These are phyloP conservation scores for Pseudocheirus occidentalis DNA, from an alignment of 2,797 vertebrate species.

Conservation along the genomic window DNA sequence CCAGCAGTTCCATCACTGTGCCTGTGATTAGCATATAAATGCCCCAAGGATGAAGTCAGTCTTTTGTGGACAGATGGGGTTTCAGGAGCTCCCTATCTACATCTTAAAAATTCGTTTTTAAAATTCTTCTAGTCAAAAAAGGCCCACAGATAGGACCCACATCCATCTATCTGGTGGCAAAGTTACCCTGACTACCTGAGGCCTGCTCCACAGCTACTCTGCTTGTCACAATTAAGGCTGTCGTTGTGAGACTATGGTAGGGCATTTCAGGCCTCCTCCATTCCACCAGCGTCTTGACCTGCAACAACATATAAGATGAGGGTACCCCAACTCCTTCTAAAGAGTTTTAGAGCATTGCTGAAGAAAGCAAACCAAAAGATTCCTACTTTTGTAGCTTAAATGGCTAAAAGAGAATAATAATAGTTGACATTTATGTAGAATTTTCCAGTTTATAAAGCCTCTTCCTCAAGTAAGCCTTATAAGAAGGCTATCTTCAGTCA, in stretches of 20 bases:
- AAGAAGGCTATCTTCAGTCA: not conserved
- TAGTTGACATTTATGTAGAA: not conserved
- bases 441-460: not conserved
- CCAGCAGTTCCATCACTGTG: not conserved
- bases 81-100: not conserved
- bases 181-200: not conserved
- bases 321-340: not conserved
- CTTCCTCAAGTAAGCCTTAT: not conserved
- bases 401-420: not conserved
- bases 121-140: not conserved
- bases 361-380: not conserved
- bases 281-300: not conserved
- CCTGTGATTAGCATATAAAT: not conserved
- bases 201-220: not conserved
- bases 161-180: not conserved
- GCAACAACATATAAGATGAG: not conserved
- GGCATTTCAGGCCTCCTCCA: not conserved
- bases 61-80: not conserved
- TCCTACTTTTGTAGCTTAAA: not conserved
- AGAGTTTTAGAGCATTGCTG: not conserved
- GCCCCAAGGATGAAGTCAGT: not conserved
- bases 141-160: not conserved
- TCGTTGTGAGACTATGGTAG: not conserved
- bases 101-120: not conserved
- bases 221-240: not conserved